A percentile compares a stretch with the other conserved stretches of the same genome.
These are phyloP conservation scores for Halictus ligatus DNA, from an alignment of 2,888 invertebrate species.

Conservation along the genomic window DNA sequence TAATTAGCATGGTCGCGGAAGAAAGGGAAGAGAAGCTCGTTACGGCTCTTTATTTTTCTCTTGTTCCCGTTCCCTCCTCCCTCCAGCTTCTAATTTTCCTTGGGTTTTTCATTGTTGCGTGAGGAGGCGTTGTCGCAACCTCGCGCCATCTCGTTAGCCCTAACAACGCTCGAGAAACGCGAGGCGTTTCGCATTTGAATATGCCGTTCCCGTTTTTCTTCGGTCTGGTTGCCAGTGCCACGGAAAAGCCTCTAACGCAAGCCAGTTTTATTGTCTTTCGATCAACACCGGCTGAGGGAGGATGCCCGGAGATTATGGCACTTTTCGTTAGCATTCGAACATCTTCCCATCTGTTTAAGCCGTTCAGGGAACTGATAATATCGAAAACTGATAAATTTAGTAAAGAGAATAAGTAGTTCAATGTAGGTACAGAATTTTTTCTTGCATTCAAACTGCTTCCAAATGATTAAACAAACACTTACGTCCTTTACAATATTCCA, in stretches of 20 bases:
- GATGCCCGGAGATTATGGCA: too few species aligned
- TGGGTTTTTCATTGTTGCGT: constrained; percentile 23
- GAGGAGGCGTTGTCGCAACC: constrained; percentile 17
- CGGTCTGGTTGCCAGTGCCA: not conserved
- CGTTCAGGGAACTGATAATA: too few species aligned
- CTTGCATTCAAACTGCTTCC: too few species aligned
- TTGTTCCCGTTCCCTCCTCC: constrained; percentile 37
- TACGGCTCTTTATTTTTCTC: constrained; percentile 51
- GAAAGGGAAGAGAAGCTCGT: constrained; percentile 36
- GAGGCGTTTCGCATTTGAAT: constrained; percentile 8
- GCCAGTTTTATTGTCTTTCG: not conserved
- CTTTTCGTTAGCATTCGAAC: too few species aligned
- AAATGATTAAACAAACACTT: too few species aligned
- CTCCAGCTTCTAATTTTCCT: constrained; percentile 1
- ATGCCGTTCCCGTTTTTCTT: not conserved
- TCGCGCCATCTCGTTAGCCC: not conserved
- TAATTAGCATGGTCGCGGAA: constrained; percentile 37
- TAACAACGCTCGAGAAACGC: constrained; percentile 4
- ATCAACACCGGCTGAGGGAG: not conserved
- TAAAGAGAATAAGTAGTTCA: too few species aligned
- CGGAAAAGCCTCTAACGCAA: not conserved
- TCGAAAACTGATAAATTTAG: too few species aligned
- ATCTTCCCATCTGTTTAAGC: too few species aligned
- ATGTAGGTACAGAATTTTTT: too few species aligned
- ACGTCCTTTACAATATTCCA: too few species aligned